Base-by-base conservation (phyloP, 2,113 vertebrate species). In the Lepisosteus osseus region DNA sequence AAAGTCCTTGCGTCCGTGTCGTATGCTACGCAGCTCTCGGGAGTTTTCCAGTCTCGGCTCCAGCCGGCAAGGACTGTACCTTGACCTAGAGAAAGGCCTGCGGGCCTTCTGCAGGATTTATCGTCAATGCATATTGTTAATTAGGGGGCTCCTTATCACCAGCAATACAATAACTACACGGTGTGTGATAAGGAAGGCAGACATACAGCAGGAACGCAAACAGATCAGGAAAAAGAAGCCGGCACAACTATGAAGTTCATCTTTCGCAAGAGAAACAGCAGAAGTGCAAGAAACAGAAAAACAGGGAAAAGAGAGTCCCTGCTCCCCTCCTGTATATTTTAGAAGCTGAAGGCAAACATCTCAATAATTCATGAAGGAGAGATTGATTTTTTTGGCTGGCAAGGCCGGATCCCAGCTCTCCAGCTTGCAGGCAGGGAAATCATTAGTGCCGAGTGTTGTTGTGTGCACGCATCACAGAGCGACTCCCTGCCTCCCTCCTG, bases 351-450 rank as follows among this genome's bases (percentile, higher is more conserved):
- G 88, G 88, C 89, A 91, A 94, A 93, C 87, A 90, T 88, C 86
- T 93, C 90, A 94, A 92, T 95, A 94, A 95, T 95, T 95, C 93
- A 94, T 91, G 86, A 91, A 86, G 74, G 84, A 87, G 82, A 88
- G 86, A 92, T 88, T 92, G 91, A 92, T 90, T 91, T 86, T 78
- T 77, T 67, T 80, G 82, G 83, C 85, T 87, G 85, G 85, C 85
- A 87, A 88, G 90, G 86, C 56, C 79, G 74, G 74, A 79, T 84
- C 80, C 14, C 78, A 83, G 82, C 82, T 73, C 78, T 79, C 84
- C 82, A 78, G 82, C 83, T 86, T 87, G 85, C 80, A 86, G 82
- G 75, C 80, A 80, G 87, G 84, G 82, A 79, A 80, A 83, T 90
- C 84, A 83, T 78, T 88, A 87, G 86, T 82, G 79, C 67, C 45